Conservation (phyloP, 2,797 vertebrate genomes). For the Sebastes dallii region DNA sequence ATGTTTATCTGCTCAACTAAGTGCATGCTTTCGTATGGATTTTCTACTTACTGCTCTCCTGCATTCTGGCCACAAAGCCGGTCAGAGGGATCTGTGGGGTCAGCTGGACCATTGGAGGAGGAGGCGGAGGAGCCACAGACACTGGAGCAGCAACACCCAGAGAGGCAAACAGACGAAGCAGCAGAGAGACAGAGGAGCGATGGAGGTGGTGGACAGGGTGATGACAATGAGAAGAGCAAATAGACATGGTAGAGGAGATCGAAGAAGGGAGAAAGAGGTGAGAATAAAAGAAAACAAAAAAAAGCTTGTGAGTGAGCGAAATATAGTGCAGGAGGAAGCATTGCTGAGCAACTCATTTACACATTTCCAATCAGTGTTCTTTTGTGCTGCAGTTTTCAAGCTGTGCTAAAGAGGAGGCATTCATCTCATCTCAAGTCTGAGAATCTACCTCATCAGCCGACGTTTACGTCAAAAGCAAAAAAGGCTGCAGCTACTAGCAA, state of each 20-base stretch:
- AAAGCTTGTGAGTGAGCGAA: constrained; percentile 51
- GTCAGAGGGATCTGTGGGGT: constrained; percentile 99
- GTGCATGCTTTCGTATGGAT: not conserved
- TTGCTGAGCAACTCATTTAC: constrained; percentile 37
- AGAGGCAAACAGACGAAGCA: constrained; percentile 67
- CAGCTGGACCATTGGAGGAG: constrained; percentile 98
- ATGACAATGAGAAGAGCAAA: constrained; percentile 20
- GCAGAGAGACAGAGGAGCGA: constrained; percentile 1
- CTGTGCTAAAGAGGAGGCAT: constrained; percentile 14
- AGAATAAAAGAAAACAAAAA: constrained; percentile 8
- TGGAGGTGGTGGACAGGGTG: not conserved
- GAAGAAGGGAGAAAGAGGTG: not conserved
- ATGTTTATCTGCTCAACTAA: not conserved
- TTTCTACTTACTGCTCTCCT: constrained; percentile 98
- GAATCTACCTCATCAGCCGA: constrained; percentile 51
- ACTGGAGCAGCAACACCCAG: constrained; percentile 84
- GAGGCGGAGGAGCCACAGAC: constrained; percentile 96
- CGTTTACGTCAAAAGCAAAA: constrained; percentile 31
- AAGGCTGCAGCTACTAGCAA: constrained; percentile 1
- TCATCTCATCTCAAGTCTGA: constrained; percentile 25
- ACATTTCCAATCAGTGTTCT: constrained; percentile 31
- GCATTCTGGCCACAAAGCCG: constrained; percentile 99
- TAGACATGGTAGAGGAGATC: constrained; percentile 1
- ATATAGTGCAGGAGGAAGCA: constrained; percentile 39
- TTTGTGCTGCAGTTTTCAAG: constrained; percentile 30